A percentile compares a stretch with the other conserved stretches of the same genome.
These are phyloP conservation scores for Agriopis aurantiaria DNA, from an alignment of 2,888 invertebrate genomes.

Conservation along the genomic window DNA sequence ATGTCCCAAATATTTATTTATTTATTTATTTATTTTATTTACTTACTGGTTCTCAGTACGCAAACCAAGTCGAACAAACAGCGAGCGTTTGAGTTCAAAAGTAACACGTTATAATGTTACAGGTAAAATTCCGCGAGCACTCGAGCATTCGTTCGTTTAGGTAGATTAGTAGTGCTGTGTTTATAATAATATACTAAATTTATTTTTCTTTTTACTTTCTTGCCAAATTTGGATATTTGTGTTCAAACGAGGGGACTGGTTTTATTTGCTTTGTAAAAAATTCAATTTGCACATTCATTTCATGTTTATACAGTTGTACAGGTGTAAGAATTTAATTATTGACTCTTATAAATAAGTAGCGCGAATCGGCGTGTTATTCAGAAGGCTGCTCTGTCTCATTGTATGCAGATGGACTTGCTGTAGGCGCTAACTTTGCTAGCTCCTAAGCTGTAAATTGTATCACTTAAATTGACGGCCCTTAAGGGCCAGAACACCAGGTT, in stretches of 20 bases:
- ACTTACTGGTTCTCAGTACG: no score
- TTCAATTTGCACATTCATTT: conserved; percentile 1
- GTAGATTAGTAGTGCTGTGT: no score
- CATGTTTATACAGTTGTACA: conserved; percentile 41
- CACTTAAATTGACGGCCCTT: conserved; percentile 49
- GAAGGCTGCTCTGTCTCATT: conserved; percentile 57
- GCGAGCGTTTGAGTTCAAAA: no score
- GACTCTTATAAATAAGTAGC: conserved; percentile 51
- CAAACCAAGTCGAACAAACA: no score
- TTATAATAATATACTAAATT: no score
- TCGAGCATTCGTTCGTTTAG: no score
- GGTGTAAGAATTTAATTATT: conserved; percentile 54
- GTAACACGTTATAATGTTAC: no score
- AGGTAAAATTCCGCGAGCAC: no score
- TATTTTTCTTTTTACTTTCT: background rate
- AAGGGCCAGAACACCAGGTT: no score
- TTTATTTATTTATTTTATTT: no score
- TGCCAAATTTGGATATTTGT: background rate
- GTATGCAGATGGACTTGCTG: conserved; percentile 74
- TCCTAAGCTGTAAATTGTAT: conserved; percentile 60
- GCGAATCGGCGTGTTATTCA: conserved; percentile 52
- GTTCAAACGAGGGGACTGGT: background rate
- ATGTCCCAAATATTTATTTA: no score
- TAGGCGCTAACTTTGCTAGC: conserved; percentile 35
- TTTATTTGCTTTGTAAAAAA: background rate